These are phyloP conservation scores for Semaprochilodus insignis DNA, from an alignment of 2,797 vertebrate species.

Conservation along the genomic window DNA sequence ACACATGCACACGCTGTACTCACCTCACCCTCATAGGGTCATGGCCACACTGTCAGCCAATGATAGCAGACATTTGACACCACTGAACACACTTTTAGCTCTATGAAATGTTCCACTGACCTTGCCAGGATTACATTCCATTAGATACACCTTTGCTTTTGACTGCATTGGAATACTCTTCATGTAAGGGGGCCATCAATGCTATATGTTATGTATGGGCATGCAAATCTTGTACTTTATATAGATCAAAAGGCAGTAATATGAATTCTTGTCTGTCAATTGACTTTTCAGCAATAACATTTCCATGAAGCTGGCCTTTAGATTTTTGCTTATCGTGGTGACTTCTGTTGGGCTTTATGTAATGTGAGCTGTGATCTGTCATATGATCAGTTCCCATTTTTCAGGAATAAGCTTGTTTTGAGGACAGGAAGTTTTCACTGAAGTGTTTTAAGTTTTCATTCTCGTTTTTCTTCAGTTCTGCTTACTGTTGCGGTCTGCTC, in stretches of 20 bases:
- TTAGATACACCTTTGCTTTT: neutral
- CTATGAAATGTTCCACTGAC: slow-evolving; percentile 7
- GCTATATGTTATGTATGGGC: neutral
- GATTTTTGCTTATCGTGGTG: neutral
- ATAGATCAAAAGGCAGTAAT: neutral
- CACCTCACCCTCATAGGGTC: neutral
- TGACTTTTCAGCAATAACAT: neutral
- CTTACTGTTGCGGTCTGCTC: slow-evolving; percentile 3
- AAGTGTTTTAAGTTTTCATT: slow-evolving; percentile 32
- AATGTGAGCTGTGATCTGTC: slow-evolving; percentile 8
- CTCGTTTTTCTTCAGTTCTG: slow-evolving; percentile 30
- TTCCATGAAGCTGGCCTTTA: neutral
- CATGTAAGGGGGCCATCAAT: neutral
- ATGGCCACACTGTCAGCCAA: neutral
- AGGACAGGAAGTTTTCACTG: slow-evolving; percentile 31
- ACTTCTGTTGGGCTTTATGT: neutral
- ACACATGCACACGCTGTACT: neutral
- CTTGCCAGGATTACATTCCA: slow-evolving; percentile 11
- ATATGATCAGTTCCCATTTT: slow-evolving; percentile 19
- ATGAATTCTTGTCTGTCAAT: neutral
- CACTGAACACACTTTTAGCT: slow-evolving; percentile 6
- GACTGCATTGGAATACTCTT: neutral
- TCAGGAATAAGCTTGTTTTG: slow-evolving; percentile 14
- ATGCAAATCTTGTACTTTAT: neutral
- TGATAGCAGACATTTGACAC: slow-evolving; percentile 10